phyloP scores from a whole-genome alignment of 2,113 vertebrate genomes.

The Jacana jacana region DNA sequence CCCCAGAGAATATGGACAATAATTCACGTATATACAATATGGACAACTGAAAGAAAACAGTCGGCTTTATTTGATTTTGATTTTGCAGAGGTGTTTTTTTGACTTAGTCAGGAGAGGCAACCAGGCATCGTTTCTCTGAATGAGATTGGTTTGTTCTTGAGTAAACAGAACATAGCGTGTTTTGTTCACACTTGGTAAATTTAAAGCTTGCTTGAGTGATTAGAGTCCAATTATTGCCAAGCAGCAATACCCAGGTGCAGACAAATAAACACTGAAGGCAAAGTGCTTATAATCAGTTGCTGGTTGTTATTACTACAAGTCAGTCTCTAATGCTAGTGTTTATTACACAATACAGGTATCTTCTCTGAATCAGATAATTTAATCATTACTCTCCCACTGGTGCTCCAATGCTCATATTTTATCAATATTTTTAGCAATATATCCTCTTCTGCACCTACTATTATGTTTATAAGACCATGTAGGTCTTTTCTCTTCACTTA shows the following conservation, averaged over 20 bases:
- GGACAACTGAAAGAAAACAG: background rate
- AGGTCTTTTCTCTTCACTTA: background rate
- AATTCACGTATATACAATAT: background rate
- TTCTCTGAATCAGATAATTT: slow-evolving; percentile 39
- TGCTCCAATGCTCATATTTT: background rate
- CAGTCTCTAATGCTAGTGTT: slow-evolving; percentile 18
- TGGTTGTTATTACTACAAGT: slow-evolving; percentile 29
- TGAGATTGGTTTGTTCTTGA: slow-evolving; percentile 1
- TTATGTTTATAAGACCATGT: background rate
- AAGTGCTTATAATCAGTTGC: slow-evolving; percentile 39
- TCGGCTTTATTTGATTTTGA: background rate
- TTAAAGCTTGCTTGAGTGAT: slow-evolving; percentile 62
- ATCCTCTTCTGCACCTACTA: background rate
- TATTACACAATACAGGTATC: slow-evolving; percentile 24
- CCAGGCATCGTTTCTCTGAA: background rate
- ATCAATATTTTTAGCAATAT: background rate
- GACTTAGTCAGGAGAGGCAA: background rate
- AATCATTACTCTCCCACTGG: slow-evolving; percentile 31
- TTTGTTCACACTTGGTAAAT: slow-evolving; percentile 51
- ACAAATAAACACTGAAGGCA: slow-evolving; percentile 48
- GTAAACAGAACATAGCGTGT: slow-evolving; percentile 36
- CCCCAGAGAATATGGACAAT: background rate
- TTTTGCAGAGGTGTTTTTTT: background rate
- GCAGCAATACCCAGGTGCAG: slow-evolving; percentile 60
- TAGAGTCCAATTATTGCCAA: slow-evolving; percentile 58